Percentiles rank a stretch among this genome's conserved stretches.
Conservation (phyloP, 1,140 invertebrate species). For the Hylaeus anthracinus region DNA sequence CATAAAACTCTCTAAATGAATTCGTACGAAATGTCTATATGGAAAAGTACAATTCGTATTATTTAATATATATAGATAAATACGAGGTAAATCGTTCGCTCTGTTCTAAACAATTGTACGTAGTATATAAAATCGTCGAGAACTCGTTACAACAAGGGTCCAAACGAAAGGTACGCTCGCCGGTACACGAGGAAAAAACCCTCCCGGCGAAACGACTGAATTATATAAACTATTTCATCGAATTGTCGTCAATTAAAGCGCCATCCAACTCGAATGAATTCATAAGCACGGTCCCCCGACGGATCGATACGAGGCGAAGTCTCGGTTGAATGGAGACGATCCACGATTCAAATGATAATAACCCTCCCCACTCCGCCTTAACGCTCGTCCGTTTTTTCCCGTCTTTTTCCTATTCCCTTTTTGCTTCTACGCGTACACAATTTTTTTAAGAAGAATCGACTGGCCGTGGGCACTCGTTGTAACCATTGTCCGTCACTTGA, state of each 20-base stretch:
- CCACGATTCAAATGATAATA: slow-evolving; percentile 36
- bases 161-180: neutral
- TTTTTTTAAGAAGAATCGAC: slow-evolving; percentile 9
- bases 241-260: slow-evolving; percentile 41
- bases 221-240: slow-evolving; percentile 23
- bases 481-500: slow-evolving; percentile 32
- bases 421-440: too few species aligned
- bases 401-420: neutral
- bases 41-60: neutral
- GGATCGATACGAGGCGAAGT: slow-evolving; percentile 20
- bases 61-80: neutral
- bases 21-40: neutral
- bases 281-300: slow-evolving; percentile 4
- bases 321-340: slow-evolving; percentile 33
- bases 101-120: neutral
- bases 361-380: neutral
- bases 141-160: neutral
- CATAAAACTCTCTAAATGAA: neutral
- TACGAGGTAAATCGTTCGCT: neutral
- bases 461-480: neutral
- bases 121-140: neutral
- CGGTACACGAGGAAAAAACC: neutral
- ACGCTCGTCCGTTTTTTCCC: neutral
- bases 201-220: slow-evolving; percentile 3
- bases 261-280: slow-evolving; percentile 34